These are phyloP conservation scores for Natator depressus DNA, from an alignment of 2,113 vertebrate genomes.

Conservation along the genomic window DNA sequence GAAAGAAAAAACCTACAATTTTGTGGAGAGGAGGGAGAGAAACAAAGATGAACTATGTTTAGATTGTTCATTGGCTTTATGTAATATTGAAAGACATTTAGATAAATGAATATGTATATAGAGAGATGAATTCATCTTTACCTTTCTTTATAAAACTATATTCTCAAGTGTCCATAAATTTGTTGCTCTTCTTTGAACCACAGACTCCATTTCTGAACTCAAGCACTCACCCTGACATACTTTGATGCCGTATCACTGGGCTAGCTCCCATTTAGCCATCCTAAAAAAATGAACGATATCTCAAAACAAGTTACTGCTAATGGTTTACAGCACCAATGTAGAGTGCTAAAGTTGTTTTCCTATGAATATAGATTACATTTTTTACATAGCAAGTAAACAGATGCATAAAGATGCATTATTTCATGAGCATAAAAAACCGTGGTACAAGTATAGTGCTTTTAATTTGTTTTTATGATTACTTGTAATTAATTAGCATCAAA, in stretches of 20 bases:
- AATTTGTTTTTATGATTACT: constrained; percentile 81
- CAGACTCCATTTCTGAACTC: neutral
- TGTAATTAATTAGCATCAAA: constrained; percentile 83
- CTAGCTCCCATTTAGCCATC: neutral
- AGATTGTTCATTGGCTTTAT: neutral
- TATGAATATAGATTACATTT: constrained; percentile 75
- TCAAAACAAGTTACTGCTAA: constrained; percentile 21
- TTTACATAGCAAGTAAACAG: constrained; percentile 75
- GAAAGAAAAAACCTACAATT: neutral
- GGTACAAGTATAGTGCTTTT: constrained; percentile 75
- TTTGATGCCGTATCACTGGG: neutral
- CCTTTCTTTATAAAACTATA: fast-evolving
- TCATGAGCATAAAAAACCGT: constrained; percentile 70
- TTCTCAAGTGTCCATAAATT: neutral
- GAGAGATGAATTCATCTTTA: fast-evolving
- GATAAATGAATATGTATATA: neutral
- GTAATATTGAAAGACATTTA: neutral
- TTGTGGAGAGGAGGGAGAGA: neutral
- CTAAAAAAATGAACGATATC: neutral
- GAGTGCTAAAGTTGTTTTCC: constrained; percentile 63
- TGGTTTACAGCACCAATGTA: constrained; percentile 42
- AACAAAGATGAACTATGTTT: neutral
- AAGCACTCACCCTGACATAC: fast-evolving
- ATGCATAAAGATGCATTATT: constrained; percentile 80
- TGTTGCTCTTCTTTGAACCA: fast-evolving